Evolutionary conservation across 2,113 vertebrate species (phyloP).

Genomic region (Lucifuga dentata): DNA sequence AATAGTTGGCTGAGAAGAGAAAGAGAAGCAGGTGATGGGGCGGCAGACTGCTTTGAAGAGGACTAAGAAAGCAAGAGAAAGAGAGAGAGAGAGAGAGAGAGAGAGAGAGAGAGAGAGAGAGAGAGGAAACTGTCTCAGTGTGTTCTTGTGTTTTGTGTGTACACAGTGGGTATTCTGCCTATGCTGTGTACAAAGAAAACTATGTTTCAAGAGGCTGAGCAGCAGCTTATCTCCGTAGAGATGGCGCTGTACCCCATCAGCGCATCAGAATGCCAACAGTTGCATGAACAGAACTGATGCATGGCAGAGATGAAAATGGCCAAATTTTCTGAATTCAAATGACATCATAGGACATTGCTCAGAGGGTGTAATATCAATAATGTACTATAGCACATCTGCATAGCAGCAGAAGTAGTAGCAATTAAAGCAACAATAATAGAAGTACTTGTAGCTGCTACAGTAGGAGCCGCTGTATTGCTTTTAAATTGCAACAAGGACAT

Average conservation of each 20-base stretch:
- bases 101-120: constrained; percentile 25
- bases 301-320: constrained; percentile 24
- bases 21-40: constrained; percentile 66
- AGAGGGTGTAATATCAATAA: neutral
- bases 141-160: constrained; percentile 67
- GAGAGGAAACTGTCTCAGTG: constrained; percentile 60
- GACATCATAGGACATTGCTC: neutral
- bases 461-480: neutral
- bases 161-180: constrained; percentile 56
- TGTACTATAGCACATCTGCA: too few species aligned
- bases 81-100: constrained; percentile 34
- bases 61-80: constrained; percentile 38
- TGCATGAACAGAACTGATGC: neutral
- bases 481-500: constrained; percentile 8
- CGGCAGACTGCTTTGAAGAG: constrained; percentile 52
- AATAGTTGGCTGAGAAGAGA: constrained; percentile 36
- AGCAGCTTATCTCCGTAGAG: constrained; percentile 46
- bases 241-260: constrained; percentile 30
- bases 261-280: constrained; percentile 18
- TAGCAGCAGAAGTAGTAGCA: too few species aligned
- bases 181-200: constrained; percentile 56
- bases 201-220: constrained; percentile 34
- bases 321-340: constrained; percentile 22
- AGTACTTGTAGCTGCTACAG: neutral
- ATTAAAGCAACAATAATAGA: too few species aligned